Base-by-base conservation (phyloP, 2,113 vertebrate species). In the Nothoprocta perdicaria region DNA sequence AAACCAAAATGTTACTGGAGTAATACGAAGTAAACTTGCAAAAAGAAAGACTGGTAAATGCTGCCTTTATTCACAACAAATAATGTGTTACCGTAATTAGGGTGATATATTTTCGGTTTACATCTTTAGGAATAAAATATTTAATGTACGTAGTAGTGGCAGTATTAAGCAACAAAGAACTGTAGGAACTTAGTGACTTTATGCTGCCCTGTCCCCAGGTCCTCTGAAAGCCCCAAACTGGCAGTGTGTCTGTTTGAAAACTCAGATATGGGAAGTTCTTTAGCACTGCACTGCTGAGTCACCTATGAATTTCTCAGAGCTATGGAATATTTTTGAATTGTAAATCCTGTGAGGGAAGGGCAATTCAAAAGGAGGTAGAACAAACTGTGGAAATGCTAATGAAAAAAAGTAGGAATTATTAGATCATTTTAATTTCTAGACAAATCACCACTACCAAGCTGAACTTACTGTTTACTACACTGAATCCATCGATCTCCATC, bases 391-490 rank as follows among this genome's bases (percentile, higher is more conserved):
- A 86, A 58, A 53, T 16, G 22, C n/a, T 74, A 2, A 66, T 22
- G 12, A 45, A 62, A 79, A 69, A 81, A 79, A 62, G 8, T 8
- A 86, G 45, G 52, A 12, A 63, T 13, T 38, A 84, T 61, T 38
- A 80, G 87, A 57, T 9, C 23, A 73, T 60, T 62, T n/a, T 41
- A 46, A 58, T 60, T 41, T 35, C 52, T 40, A 43, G 10, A 29
- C 19, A 85, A 46, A 63, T 45, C 13, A 66, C 60, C 29, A 71
- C 33, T 86, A 74, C n/a, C n/a, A 87, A 67, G 27, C 9, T 38
- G 38, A 45, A 97, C 99, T 99, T 97, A 99, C 99, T 99, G 99
- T 96, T 99, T 99, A 97, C 98, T 99, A 96, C 99, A 99, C 95
- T 98, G 98, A 94, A 99, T 95, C 98, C 98, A 99, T 57, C 98